Evolutionary conservation across 2,797 vertebrate species (phyloP), one percentile per base, ranked within the genome.

Genomic region (Sebastes kiyomatsui): DNA sequence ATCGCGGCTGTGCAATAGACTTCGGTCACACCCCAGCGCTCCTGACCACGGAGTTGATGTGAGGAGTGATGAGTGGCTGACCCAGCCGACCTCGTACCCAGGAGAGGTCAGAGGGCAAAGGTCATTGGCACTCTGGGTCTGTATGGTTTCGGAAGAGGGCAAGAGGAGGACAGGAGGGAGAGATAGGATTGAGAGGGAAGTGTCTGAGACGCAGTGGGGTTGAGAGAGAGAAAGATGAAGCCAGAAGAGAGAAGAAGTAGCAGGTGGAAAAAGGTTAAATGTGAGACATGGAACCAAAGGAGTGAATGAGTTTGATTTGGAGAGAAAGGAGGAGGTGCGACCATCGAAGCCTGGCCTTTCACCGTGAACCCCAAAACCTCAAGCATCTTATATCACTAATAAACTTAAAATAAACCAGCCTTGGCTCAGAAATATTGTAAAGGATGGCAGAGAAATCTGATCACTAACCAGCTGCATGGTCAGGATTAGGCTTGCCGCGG

Each of bases 81-180:
- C 88, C 77, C 54, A 55, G 83, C 73, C 27, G 35, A 90, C 72
- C 46, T 85, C 78, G 77, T 32, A 72, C 79, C 73, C 72, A 62
- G 55, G 60, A 86, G 69, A 81, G 86, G 89, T 82, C 79, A 87
- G 18, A 77, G 84, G 80, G 62, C 78, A 93, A 81, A 87, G 88
- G 78, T 91, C 86, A 82, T 11, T 80, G 76, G 56, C 59, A 55
- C 72, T 81, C 56, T 75, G 58, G 30, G 72, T 82, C 80, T 87
- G 38, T 75, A 7, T 59, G 55, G 59, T 62, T 71, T 22, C 30
- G 79, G 49, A 65, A 65, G 33, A 75, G 42, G 70, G 77, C 61
- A 61, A 28, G 52, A 46, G 46, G 6, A 75, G 42, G 70, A 79
- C 59, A 55, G 35, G 46, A 52, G 54, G 6, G 14, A 64, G 72